Percentiles rank a stretch among this genome's conserved stretches.
Evolutionary conservation across 2,888 invertebrate species (phyloP).

Genomic region (Aplocera efformata): DNA sequence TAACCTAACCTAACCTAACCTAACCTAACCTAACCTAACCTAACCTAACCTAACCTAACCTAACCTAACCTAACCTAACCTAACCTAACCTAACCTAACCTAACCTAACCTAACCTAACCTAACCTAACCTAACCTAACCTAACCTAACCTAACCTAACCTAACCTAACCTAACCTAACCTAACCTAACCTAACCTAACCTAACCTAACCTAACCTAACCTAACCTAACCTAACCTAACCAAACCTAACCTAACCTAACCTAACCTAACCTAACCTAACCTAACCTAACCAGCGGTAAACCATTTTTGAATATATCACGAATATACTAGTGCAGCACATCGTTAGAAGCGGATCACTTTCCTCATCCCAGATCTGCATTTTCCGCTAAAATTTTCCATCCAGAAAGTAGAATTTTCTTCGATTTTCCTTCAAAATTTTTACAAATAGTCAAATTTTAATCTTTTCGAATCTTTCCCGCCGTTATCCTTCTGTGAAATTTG

Average conservation of each 20-base stretch:
- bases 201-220: conserved; percentile 23
- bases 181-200: conserved; percentile 18
- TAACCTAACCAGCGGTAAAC: conserved; percentile 11
- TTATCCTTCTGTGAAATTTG: too few species aligned
- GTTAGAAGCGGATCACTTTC: too few species aligned
- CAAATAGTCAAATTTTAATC: too few species aligned
- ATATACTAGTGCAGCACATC: too few species aligned
- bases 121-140: conserved; percentile 22
- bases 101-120: conserved; percentile 7
- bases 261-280: conserved; percentile 28
- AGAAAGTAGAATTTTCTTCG: too few species aligned
- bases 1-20: conserved; percentile 20
- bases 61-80: conserved; percentile 10
- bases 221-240: conserved; percentile 26
- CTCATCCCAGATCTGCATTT: too few species aligned
- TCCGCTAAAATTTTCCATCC: too few species aligned
- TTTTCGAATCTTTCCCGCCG: too few species aligned
- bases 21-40: conserved; percentile 15
- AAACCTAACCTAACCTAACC: conserved; percentile 26
- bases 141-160: conserved; percentile 19
- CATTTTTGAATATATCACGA: too few species aligned
- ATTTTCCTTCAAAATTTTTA: too few species aligned
- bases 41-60: conserved; percentile 12
- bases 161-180: conserved; percentile 19
- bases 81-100: conserved; percentile 13